A percentile compares a stretch with the other conserved stretches of the same genome.
Evolutionary conservation across 2,113 vertebrate species (phyloP).

Genomic region (Pungitius pungitius): DNA sequence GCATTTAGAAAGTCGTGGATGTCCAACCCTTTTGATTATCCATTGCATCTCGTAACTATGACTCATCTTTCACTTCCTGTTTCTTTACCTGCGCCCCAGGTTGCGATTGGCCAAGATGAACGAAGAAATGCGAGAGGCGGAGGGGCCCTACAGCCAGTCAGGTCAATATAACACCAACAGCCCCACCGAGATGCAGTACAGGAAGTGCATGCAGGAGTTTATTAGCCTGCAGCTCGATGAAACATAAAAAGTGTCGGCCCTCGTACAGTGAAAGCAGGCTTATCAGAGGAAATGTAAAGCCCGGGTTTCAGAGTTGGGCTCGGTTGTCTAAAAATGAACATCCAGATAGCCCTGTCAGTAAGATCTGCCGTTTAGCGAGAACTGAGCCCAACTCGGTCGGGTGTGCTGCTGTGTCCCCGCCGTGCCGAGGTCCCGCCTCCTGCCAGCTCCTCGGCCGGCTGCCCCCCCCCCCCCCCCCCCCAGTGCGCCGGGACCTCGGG

Average conservation of each 20-base stretch:
- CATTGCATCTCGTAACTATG: neutral
- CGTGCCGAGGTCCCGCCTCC: slow-evolving; percentile 8
- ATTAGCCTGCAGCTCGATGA: slow-evolving; percentile 92
- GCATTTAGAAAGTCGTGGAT: neutral
- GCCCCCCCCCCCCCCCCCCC: slow-evolving; percentile 5
- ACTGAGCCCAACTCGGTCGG: slow-evolving; percentile 35
- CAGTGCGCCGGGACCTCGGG: neutral
- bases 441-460: slow-evolving; percentile 6
- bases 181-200: slow-evolving; percentile 96
- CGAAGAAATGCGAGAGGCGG: slow-evolving; percentile 98
- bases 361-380: slow-evolving; percentile 4
- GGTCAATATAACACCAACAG: slow-evolving; percentile 96
- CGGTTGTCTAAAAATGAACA: slow-evolving; percentile 10
- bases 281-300: neutral
- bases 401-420: slow-evolving; percentile 12
- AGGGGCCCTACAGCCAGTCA: slow-evolving; percentile 96
- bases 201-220: slow-evolving; percentile 96
- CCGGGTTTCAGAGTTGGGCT: slow-evolving; percentile 26
- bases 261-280: neutral
- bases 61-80: slow-evolving; percentile 2
- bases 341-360: neutral
- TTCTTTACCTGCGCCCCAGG: slow-evolving; percentile 68
- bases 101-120: slow-evolving; percentile 98
- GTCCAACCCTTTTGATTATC: no score
- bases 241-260: slow-evolving; percentile 69